Percentiles rank a stretch among this genome's conserved stretches.
These are phyloP conservation scores for Beris chalybata DNA, from an alignment of 2,888 invertebrate genomes.

Conservation along the genomic window DNA sequence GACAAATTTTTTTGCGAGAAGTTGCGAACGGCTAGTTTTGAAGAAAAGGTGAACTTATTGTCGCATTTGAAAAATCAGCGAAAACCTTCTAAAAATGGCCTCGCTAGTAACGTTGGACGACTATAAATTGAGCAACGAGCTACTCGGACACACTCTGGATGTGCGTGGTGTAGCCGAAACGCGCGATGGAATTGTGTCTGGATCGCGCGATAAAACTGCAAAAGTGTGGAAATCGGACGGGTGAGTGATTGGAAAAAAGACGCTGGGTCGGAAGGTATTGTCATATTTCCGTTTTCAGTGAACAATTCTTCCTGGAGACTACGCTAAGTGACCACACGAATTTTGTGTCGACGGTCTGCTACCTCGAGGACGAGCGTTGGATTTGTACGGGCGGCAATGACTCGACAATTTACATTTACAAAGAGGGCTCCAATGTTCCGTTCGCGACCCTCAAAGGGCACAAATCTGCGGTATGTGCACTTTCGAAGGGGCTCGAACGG, in stretches of 20 bases:
- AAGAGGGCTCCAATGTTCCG: constrained; percentile 69
- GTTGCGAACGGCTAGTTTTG: no score
- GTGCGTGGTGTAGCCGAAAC: constrained; percentile 70
- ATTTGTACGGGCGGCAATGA: constrained; percentile 91
- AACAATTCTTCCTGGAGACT: constrained; percentile 59
- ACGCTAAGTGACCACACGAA: constrained; percentile 80
- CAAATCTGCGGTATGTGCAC: constrained; percentile 57
- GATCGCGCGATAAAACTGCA: constrained; percentile 85
- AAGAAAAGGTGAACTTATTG: no score
- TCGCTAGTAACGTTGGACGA: constrained; percentile 50
- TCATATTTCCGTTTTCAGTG: constrained; percentile 20
- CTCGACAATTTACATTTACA: constrained; percentile 77
- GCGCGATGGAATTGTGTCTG: constrained; percentile 75
- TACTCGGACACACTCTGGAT: constrained; percentile 82
- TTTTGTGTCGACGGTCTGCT: constrained; percentile 82
- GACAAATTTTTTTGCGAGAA: no score
- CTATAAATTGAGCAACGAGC: constrained; percentile 78
- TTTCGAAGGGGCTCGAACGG: constrained; percentile 57
- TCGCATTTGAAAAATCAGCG: no score
- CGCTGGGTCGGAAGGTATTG: not conserved
- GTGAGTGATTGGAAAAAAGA: constrained; percentile 47
- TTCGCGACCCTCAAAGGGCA: constrained; percentile 75
- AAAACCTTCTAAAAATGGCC: constrained; percentile 9
- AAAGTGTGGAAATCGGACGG: constrained; percentile 82
- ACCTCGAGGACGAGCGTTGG: constrained; percentile 72